A percentile compares a stretch with the other conserved stretches of the same genome.
Conservation (phyloP, 2,113 vertebrate species). For the human region DNA sequence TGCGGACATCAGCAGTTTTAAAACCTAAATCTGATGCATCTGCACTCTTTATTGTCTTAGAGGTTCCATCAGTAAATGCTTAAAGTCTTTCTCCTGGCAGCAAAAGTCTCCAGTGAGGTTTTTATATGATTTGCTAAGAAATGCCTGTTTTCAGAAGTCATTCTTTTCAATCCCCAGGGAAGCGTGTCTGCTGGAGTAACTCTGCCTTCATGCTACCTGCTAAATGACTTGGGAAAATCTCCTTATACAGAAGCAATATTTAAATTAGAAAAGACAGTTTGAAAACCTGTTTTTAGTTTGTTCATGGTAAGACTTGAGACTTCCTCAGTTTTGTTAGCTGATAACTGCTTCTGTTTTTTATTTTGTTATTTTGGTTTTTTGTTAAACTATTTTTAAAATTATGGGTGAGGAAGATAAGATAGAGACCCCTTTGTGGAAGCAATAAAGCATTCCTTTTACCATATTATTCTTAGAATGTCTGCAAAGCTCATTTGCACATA, state of each 20-base stretch:
- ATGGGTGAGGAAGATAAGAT: not conserved
- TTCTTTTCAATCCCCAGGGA: slow-evolving; percentile 7
- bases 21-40: slow-evolving; percentile 60
- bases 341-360: not conserved
- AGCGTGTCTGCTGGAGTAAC: not conserved
- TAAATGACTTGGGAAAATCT: slow-evolving; percentile 29
- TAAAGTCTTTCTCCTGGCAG: slow-evolving; percentile 69
- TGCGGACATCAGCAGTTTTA: slow-evolving; percentile 72
- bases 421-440: not conserved
- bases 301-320: slow-evolving; percentile 3
- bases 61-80: slow-evolving; percentile 66
- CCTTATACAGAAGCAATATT: slow-evolving; percentile 28
- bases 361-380: not conserved
- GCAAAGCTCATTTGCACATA: not conserved
- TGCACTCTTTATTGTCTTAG: slow-evolving; percentile 63
- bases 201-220: slow-evolving; percentile 56
- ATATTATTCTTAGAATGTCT: not conserved
- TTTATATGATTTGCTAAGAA: slow-evolving; percentile 70
- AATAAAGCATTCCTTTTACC: slow-evolving; percentile 21
- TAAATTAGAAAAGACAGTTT: slow-evolving; percentile 50
- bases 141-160: slow-evolving; percentile 53
- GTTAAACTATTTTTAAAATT: not conserved
- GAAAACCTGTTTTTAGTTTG: slow-evolving; percentile 51
- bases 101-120: slow-evolving; percentile 65
- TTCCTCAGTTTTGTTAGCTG: slow-evolving; percentile 22